Conservation (phyloP, 2,888 invertebrate genomes). For the Acronicta psi region DNA sequence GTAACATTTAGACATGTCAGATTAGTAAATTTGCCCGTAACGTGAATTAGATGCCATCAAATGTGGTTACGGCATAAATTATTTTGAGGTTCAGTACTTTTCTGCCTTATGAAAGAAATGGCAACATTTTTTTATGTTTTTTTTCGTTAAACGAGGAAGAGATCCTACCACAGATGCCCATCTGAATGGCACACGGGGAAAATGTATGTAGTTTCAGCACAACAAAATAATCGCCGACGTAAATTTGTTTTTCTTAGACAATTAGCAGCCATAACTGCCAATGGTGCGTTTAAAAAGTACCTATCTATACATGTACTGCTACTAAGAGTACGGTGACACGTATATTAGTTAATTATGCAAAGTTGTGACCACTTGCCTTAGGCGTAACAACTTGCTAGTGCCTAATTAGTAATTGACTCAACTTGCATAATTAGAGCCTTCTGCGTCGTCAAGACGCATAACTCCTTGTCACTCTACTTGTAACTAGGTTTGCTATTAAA, state of each 20-base stretch:
- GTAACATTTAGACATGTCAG: no score
- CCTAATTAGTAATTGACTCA: neutral
- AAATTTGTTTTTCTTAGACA: neutral
- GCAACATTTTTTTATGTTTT: no score
- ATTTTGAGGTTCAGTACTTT: no score
- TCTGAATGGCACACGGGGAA: no score
- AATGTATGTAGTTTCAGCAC: neutral
- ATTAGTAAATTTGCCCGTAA: no score
- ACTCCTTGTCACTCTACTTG: neutral
- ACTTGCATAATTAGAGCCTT: slow-evolving; percentile 1
- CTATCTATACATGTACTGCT: neutral
- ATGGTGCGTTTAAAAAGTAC: neutral
- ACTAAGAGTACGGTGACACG: neutral
- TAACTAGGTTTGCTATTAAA: slow-evolving; percentile 8
- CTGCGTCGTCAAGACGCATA: neutral
- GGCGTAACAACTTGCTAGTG: neutral
- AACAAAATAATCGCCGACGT: neutral
- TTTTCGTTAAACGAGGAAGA: no score
- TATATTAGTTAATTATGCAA: slow-evolving; percentile 7
- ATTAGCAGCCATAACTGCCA: neutral
- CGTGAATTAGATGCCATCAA: no score
- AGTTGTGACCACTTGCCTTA: slow-evolving; percentile 17
- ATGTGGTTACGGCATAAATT: no score
- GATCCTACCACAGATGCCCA: no score
- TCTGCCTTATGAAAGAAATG: no score